A percentile compares a stretch with the other conserved stretches of the same genome.
phyloP scores from a whole-genome alignment of 2,888 invertebrate species.

The Falcaria lacertinaria region DNA sequence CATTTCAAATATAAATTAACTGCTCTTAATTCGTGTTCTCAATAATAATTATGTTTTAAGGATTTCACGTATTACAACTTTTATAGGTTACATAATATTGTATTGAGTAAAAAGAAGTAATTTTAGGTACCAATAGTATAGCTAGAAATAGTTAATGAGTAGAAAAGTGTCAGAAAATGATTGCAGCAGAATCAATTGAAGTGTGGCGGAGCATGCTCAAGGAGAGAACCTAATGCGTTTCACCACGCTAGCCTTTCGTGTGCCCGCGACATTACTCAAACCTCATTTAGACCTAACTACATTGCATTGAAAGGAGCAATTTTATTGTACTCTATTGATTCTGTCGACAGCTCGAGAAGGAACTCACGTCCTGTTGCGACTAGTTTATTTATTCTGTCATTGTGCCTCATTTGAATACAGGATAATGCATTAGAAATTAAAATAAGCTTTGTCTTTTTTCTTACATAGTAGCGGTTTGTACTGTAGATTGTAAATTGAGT shows the following conservation, averaged over 20 bases:
- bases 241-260: slow-evolving; percentile 71
- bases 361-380: slow-evolving; percentile 50
- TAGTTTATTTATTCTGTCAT: slow-evolving; percentile 56
- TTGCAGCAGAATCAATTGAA: slow-evolving; percentile 38
- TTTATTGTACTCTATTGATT: slow-evolving; percentile 77
- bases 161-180: slow-evolving; percentile 10
- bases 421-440: slow-evolving; percentile 19
- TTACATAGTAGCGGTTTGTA: background rate
- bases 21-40: background rate
- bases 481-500: background rate
- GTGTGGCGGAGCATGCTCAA: slow-evolving; percentile 23
- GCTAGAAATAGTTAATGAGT: background rate
- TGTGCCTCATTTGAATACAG: slow-evolving; percentile 47
- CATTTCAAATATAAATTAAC: slow-evolving; percentile 2
- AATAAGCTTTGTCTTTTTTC: slow-evolving; percentile 11
- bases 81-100: too few species aligned
- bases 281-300: slow-evolving; percentile 76
- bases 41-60: background rate
- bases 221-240: slow-evolving; percentile 48
- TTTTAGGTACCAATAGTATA: too few species aligned
- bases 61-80: too few species aligned
- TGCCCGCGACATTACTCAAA: slow-evolving; percentile 69
- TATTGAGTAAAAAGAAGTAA: too few species aligned
- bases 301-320: slow-evolving; percentile 70
- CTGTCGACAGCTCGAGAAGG: slow-evolving; percentile 57